A percentile compares a stretch with the other conserved stretches of the same genome.
Evolutionary conservation across 2,797 vertebrate genomes (phyloP).

Genomic region (Poeciliopsis turneri): DNA sequence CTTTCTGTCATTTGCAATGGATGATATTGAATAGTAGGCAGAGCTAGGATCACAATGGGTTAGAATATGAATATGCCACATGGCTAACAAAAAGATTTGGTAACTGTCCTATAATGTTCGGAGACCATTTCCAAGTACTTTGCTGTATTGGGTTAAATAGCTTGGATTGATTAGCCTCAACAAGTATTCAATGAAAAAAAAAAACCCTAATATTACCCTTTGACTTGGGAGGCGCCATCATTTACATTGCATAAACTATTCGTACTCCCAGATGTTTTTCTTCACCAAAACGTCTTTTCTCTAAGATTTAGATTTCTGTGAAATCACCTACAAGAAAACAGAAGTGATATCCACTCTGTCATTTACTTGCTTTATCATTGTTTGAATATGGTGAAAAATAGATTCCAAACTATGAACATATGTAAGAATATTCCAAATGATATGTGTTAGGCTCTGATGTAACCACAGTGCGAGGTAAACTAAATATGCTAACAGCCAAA

Average conservation of each 20-base stretch:
- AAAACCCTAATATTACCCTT: no score
- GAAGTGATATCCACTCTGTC: not conserved
- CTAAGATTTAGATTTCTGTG: not conserved
- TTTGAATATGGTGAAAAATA: not conserved
- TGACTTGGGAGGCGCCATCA: not conserved
- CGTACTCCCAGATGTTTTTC: not conserved
- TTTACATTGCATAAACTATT: not conserved
- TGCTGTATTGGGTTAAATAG: not conserved
- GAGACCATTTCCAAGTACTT: not conserved
- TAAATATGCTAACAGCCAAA: constrained; percentile 16
- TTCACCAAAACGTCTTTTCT: not conserved
- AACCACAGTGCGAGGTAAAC: constrained; percentile 18
- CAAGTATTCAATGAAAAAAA: not conserved
- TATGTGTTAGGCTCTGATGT: constrained; percentile 2
- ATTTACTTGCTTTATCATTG: not conserved
- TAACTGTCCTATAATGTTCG: not conserved
- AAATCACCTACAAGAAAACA: not conserved
- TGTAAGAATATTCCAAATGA: not conserved
- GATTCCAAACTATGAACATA: not conserved
- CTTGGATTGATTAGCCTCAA: not conserved
- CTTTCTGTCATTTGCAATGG: not conserved
- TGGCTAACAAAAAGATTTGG: not conserved
- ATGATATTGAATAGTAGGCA: not conserved
- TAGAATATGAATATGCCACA: not conserved
- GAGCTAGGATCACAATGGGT: not conserved